Base-by-base conservation (phyloP, 2,888 invertebrate genomes). In the Pachliopta kotzebuea region DNA sequence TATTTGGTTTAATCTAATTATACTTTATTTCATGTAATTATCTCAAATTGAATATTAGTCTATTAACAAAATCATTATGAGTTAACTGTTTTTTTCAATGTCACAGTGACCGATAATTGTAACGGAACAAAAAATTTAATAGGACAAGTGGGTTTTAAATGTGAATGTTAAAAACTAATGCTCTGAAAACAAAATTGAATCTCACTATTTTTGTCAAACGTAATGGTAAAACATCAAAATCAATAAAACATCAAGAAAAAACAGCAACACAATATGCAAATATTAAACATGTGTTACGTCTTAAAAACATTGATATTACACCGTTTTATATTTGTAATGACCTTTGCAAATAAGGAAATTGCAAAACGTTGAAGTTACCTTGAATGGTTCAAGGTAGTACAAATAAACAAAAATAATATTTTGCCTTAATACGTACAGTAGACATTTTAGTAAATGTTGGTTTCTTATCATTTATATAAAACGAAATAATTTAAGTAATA, bases 311-410 rank as follows among this genome's bases (percentile, higher is more conserved):
- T 11, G 2, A 45, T n/a, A n/a, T 45, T 45, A 53, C 18, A 53
- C 23, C 14, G 49, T 49, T 56, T 62, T 52, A 52, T 31, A 4
- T 60, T 31, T 50, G 45, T 49, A 52, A 56, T 62, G 62, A 56
- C 62, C 56, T 56, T 31, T n/a, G 31, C 50, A 56, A 37, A 56
- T 56, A 56, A 56, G 62, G 56, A 56, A 62, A 31, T 31, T 52
- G 14, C 4, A n/a, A 18, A 18, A 45, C n/a, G 2, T 45, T 45
- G 11, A 7, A n/a, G 45, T n/a, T n/a, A 45, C 18, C 45, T 45
- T 45, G 45, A 45, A 45, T n/a, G n/a, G 45, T 45, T 45, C 45
- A 45, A 45, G 45, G 45, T n/a, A 45, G 37, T 37, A 37, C 14
- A n/a, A 45, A 18, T 6, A 45, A 42, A n/a, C 8, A 45, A 45